These are phyloP conservation scores for Drosophila teissieri DNA, from an alignment of 1,140 invertebrate species.

Conservation along the genomic window DNA sequence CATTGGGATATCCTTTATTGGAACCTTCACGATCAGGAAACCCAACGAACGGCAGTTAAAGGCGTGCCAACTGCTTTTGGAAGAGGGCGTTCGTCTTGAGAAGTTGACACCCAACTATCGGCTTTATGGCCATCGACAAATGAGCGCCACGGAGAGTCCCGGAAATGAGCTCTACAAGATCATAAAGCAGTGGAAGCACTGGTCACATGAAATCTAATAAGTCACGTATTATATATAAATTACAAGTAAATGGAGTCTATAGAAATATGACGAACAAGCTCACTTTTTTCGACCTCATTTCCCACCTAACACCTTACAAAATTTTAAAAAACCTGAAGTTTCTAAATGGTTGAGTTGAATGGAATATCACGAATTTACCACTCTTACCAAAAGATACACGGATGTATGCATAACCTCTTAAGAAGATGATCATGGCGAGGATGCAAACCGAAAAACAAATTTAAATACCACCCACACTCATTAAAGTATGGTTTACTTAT, in stretches of 20 bases:
- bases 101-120: constrained; percentile 87
- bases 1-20: constrained; percentile 89
- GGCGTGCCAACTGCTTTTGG: constrained; percentile 86
- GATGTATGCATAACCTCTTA: constrained; percentile 1
- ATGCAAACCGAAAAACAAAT: neutral
- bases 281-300: constrained; percentile 15
- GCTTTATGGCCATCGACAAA: constrained; percentile 87
- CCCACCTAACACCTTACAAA: neutral
- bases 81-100: constrained; percentile 86
- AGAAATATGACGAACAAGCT: constrained; percentile 3
- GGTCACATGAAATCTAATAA: constrained; percentile 53
- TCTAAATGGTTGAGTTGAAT: constrained; percentile 51
- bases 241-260: constrained; percentile 20
- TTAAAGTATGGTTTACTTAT: no score
- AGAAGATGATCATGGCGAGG: neutral
- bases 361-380: constrained; percentile 23
- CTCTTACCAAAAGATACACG: neutral
- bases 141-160: constrained; percentile 87
- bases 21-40: constrained; percentile 87
- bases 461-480: neutral
- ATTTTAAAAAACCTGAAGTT: constrained; percentile 4
- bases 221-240: constrained; percentile 4
- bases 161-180: constrained; percentile 87
- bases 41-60: constrained; percentile 86
- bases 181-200: constrained; percentile 87